Percentiles rank a stretch among this genome's conserved stretches.
Conservation (phyloP, 2,113 vertebrate genomes). For the Sminthopsis crassicaudata region DNA sequence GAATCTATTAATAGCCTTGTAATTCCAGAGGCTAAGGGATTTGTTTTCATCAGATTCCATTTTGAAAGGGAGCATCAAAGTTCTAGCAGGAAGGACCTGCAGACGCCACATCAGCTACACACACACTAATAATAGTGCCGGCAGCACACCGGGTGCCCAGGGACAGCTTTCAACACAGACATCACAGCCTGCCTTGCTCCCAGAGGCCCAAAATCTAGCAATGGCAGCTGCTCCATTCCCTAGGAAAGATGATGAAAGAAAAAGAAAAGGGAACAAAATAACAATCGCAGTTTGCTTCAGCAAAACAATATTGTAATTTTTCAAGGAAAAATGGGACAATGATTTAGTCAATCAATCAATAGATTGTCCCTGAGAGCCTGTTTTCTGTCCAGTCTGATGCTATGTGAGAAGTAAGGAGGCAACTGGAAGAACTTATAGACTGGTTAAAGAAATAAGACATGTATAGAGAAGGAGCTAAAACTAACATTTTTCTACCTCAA, state of each 20-base stretch:
- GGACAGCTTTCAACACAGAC: conserved; percentile 1
- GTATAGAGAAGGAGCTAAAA: not conserved
- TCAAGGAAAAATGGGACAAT: not conserved
- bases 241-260: not conserved
- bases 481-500: not conserved
- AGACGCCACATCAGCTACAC: conserved; percentile 63
- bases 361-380: not conserved
- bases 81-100: conserved; percentile 77
- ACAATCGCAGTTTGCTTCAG: not conserved
- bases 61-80: conserved; percentile 65
- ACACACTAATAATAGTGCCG: not conserved
- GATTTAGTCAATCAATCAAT: not conserved
- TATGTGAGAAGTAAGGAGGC: not conserved
- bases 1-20: conserved; percentile 56
- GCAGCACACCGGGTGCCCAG: not conserved
- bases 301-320: not conserved
- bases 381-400: not conserved
- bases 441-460: not conserved
- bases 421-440: not conserved
- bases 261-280: not conserved
- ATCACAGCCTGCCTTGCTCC: not conserved
- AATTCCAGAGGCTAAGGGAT: conserved; percentile 39
- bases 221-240: not conserved
- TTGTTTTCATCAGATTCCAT: conserved; percentile 61
- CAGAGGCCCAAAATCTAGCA: not conserved